Percentiles rank a stretch among this genome's conserved stretches.
Conservation (phyloP, 1,140 invertebrate genomes). For the Mya arenaria region DNA sequence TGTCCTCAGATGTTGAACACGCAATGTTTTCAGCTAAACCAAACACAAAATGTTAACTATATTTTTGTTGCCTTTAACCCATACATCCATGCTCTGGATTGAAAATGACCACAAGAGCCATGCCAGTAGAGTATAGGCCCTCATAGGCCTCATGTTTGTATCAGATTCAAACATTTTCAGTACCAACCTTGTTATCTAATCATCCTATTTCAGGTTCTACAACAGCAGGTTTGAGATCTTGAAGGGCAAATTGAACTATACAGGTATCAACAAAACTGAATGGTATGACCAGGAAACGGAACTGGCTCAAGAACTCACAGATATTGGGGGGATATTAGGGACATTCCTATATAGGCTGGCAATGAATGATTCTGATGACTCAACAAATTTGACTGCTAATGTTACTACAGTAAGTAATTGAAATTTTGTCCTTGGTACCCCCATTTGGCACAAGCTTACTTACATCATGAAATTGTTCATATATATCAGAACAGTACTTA, state of each 20-base stretch:
- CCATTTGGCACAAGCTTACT: no score
- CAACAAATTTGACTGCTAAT: constrained; percentile 37
- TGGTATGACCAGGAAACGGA: constrained; percentile 64
- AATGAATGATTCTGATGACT: constrained; percentile 54
- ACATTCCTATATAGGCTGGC: constrained; percentile 68
- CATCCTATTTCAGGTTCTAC: constrained; percentile 85
- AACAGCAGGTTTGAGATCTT: constrained; percentile 89
- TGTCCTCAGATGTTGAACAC: no score
- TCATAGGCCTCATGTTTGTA: no score
- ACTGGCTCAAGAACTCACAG: constrained; percentile 63
- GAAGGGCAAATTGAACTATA: constrained; percentile 27
- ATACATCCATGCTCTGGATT: no score
- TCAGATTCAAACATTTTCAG: background rate
- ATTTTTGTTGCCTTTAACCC: no score
- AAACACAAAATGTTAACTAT: no score
- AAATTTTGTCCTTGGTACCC: no score
- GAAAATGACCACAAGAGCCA: no score
- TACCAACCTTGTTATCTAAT: constrained; percentile 22
- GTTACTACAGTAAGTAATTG: constrained; percentile 56
- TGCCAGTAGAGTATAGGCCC: no score
- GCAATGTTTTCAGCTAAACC: no score
- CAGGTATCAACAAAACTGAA: constrained; percentile 28
- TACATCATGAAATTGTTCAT: no score
- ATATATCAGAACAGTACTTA: no score
- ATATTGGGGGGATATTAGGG: constrained; percentile 70